phyloP scores from a whole-genome alignment of 2,113 vertebrate genomes.

The Telmatochromis brachygnathus region DNA sequence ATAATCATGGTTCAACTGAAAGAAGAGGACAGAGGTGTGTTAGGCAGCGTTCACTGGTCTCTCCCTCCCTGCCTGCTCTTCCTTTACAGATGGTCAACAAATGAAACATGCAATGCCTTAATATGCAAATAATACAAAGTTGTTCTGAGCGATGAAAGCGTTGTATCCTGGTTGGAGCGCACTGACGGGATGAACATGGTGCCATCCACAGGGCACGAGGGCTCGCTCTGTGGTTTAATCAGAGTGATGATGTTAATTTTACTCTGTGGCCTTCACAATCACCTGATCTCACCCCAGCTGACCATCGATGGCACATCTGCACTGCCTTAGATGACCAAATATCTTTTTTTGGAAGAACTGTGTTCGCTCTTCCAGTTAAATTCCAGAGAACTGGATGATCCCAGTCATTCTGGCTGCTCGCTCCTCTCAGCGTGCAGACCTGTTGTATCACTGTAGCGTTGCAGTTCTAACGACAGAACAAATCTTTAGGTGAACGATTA shows the following conservation, averaged over 20 bases:
- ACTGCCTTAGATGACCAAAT: background rate
- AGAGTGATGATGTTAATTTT: background rate
- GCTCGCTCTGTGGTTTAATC: background rate
- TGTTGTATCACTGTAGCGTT: background rate
- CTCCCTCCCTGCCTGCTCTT: background rate
- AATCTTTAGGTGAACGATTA: background rate
- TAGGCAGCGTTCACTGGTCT: background rate
- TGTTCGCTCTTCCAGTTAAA: background rate
- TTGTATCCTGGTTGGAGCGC: background rate
- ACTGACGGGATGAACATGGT: background rate
- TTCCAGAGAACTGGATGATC: background rate
- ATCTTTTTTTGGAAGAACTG: background rate
- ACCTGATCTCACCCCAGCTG: background rate
- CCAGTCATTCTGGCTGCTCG: background rate
- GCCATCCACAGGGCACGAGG: background rate
- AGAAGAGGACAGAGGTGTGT: background rate
- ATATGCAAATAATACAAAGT: background rate
- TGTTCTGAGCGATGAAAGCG: background rate
- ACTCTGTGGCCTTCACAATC: background rate
- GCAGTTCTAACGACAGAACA: background rate
- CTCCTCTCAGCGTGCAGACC: background rate
- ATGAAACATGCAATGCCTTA: background rate
- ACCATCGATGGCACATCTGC: background rate
- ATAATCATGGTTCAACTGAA: background rate
- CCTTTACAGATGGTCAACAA: background rate